Conservation (phyloP, 35 echinoderm and acorn worm species). For the Lytechinus pictus region DNA sequence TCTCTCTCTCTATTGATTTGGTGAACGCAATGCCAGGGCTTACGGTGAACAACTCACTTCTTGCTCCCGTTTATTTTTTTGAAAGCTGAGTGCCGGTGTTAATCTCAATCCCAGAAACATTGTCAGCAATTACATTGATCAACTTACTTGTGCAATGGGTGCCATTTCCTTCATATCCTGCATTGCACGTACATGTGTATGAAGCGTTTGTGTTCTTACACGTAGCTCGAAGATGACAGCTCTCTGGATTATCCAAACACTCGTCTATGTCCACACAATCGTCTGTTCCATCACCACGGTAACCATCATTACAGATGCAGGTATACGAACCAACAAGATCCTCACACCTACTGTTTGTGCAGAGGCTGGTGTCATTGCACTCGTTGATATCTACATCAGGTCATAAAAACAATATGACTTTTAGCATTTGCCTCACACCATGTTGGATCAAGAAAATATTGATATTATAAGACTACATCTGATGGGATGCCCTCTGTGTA, state of each 20-base stretch:
- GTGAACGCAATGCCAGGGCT: too few species aligned
- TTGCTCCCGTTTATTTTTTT: too few species aligned
- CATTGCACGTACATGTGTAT: slow-evolving; percentile 55
- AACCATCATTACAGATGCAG: slow-evolving; percentile 45
- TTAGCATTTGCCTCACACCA: too few species aligned
- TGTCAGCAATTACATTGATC: not conserved
- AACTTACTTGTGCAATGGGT: slow-evolving; percentile 62
- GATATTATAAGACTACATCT: too few species aligned
- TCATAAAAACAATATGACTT: not conserved
- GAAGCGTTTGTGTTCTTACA: slow-evolving; percentile 59
- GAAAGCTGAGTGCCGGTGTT: too few species aligned
- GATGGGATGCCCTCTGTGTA: too few species aligned
- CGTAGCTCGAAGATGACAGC: slow-evolving; percentile 36
- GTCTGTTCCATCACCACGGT: slow-evolving; percentile 41
- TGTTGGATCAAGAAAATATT: too few species aligned
- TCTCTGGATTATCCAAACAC: not conserved
- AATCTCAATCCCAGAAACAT: not conserved
- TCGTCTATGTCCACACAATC: slow-evolving; percentile 59
- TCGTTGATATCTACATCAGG: slow-evolving; percentile 60
- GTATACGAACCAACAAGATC: slow-evolving; percentile 34
- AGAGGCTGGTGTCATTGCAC: slow-evolving; percentile 27
- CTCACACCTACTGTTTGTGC: slow-evolving; percentile 33
- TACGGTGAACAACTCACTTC: too few species aligned
- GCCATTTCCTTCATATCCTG: slow-evolving; percentile 68
- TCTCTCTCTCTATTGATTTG: too few species aligned